A percentile compares a stretch with the other conserved stretches of the same genome.
phyloP scores from a whole-genome alignment of 2,797 vertebrate species.

The Danio choprae region DNA sequence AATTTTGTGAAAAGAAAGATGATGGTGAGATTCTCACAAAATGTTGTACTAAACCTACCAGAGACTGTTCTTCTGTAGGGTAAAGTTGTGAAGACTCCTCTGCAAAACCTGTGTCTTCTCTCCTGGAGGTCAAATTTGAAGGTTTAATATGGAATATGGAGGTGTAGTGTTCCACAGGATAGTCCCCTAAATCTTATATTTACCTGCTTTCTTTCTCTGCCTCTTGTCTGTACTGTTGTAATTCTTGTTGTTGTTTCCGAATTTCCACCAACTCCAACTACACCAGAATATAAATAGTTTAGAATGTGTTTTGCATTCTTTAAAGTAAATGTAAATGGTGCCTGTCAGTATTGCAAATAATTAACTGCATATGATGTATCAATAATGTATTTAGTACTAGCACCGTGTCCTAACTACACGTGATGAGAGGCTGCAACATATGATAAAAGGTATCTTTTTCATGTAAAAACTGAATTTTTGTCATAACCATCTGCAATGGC shows the following conservation, averaged over 20 bases:
- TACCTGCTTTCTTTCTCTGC: constrained; percentile 79
- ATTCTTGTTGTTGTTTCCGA: constrained; percentile 77
- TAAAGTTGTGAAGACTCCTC: constrained; percentile 78
- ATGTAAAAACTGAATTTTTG: too few species aligned
- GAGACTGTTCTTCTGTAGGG: constrained; percentile 75
- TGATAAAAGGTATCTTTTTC: too few species aligned
- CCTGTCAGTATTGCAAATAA: not conserved
- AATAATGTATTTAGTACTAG: not conserved
- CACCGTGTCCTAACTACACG: too few species aligned
- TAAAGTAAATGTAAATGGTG: not conserved
- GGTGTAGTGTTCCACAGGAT: not conserved
- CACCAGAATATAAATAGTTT: constrained; percentile 41
- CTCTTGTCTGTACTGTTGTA: constrained; percentile 69
- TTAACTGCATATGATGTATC: not conserved
- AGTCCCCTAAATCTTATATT: not conserved
- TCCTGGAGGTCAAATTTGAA: constrained; percentile 65
- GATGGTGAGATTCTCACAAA: constrained; percentile 9
- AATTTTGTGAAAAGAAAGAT: constrained; percentile 15
- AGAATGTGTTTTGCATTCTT: not conserved
- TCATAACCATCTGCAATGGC: too few species aligned
- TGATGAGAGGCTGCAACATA: too few species aligned
- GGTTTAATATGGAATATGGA: not conserved
- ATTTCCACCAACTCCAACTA: constrained; percentile 87
- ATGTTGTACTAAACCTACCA: constrained; percentile 68
- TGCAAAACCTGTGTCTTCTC: constrained; percentile 81